A percentile compares a stretch with the other conserved stretches of the same genome.
phyloP scores from a whole-genome alignment of 1,140 invertebrate genomes.

The Bombus affinis region DNA sequence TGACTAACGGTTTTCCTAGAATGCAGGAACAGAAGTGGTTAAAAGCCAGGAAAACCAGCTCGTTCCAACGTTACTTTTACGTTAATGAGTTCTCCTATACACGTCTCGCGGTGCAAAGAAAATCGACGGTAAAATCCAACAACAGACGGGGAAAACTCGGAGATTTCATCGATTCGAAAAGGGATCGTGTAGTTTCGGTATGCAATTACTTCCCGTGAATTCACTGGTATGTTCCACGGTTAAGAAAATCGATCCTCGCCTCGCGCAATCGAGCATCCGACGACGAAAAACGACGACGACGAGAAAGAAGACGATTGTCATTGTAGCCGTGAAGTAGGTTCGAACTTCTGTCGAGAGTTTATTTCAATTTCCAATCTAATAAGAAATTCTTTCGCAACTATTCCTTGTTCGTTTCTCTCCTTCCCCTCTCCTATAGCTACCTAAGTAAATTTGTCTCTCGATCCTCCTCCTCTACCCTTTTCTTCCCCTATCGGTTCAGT shows the following conservation, averaged over 20 bases:
- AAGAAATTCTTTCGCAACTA: conserved; percentile 77
- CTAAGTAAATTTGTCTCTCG: conserved; percentile 53
- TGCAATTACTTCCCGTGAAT: conserved; percentile 37
- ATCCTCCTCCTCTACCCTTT: conserved; percentile 27
- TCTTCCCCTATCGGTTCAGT: conserved; percentile 54
- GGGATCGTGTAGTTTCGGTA: conserved; percentile 1
- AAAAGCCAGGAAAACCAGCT: not conserved
- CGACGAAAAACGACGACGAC: not conserved
- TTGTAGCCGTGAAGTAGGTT: conserved; percentile 28
- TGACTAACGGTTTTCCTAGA: not conserved
- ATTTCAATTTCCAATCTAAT: conserved; percentile 78
- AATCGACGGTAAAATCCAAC: not conserved
- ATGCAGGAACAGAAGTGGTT: not conserved
- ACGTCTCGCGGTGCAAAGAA: not conserved
- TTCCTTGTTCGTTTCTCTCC: conserved; percentile 56
- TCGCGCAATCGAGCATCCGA: conserved; percentile 15
- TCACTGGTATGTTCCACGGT: not conserved
- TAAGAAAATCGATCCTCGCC: conserved; percentile 36
- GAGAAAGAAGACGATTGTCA: conserved; percentile 15
- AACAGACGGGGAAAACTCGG: not conserved
- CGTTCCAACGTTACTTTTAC: not conserved
- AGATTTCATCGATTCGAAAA: not conserved
- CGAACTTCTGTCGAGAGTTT: conserved; percentile 57
- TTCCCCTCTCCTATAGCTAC: not conserved
- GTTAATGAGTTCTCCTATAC: not conserved